A percentile compares a stretch with the other conserved stretches of the same genome.
phyloP scores from a whole-genome alignment of 2,113 vertebrate genomes.

The Monopterus albus region DNA sequence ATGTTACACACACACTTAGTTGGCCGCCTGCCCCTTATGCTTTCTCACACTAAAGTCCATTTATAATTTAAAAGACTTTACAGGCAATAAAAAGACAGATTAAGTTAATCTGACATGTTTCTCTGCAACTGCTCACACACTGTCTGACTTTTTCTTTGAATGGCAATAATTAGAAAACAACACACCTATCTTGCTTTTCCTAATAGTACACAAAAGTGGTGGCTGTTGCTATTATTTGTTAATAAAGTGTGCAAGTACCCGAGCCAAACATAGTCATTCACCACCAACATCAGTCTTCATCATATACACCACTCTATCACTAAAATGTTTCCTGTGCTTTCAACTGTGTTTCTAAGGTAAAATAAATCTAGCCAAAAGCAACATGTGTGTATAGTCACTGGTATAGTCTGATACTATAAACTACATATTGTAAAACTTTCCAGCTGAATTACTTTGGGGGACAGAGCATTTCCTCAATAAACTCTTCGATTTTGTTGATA shows the following conservation, averaged over 20 bases:
- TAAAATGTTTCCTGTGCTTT: conserved; percentile 54
- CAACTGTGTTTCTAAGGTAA: conserved; percentile 26
- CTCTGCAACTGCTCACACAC: conserved; percentile 39
- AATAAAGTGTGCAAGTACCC: neutral
- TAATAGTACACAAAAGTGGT: neutral
- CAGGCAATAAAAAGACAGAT: conserved; percentile 69
- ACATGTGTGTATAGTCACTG: conserved; percentile 15
- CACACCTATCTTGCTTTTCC: conserved; percentile 1
- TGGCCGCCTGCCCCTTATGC: conserved; percentile 42
- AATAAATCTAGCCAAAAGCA: conserved; percentile 51
- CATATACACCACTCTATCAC: conserved; percentile 44
- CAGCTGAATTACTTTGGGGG: conserved; percentile 89
- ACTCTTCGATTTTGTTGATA: conserved; percentile 98
- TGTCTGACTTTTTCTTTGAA: neutral
- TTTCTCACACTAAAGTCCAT: conserved; percentile 58
- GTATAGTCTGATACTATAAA: conserved; percentile 41
- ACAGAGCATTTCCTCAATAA: conserved; percentile 91
- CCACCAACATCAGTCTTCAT: conserved; percentile 35
- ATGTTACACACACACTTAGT: conserved; percentile 55
- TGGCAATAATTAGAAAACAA: conserved; percentile 12
- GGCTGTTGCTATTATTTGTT: neutral
- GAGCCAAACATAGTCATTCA: neutral
- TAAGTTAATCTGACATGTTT: conserved; percentile 59
- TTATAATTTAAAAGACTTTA: conserved; percentile 71
- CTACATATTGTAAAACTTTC: conserved; percentile 36